Evolutionary conservation across 2,113 vertebrate species (phyloP), one percentile per base, ranked within the genome.

Genomic region (Cyanistes caeruleus): DNA sequence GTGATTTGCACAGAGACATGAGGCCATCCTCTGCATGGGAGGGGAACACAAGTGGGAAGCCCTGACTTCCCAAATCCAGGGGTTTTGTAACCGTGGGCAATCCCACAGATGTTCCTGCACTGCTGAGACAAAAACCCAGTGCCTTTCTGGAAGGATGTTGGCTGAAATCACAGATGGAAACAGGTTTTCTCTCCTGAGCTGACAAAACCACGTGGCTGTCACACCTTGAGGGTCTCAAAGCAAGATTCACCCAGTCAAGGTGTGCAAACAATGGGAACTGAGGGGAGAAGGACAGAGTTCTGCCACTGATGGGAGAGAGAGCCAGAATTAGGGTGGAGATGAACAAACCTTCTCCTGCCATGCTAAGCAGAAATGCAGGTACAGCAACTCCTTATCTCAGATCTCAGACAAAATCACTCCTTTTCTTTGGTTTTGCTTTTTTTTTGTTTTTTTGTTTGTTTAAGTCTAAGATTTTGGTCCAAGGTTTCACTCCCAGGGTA

Each of bases 171-270:
- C 49, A 37, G 17, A 8, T 14, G 33, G 43, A 30, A 55, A 11
- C 3, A 1, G 48, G 17, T 16, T 82, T 89, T 64, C 30, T 39
- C 55, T 53, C 46, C 73, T 74, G 64, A 90, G 55, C 24, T 44
- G 60, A 11, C 16, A 79, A 75, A 79, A 15, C 8, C 48, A 10
- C 0, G 0, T 15, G 39, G 41, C 19, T 24, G 4, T 31, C 24
- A 7, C 35, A 52, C 19, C 78, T 43, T 11, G 30, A 37, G 59
- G 17, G 44, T 27, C 44, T 63, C 4, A 23, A 31, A 79, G 60
- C 81, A 46, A 77, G 20, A 63, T 53, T 49, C 52, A 52, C 33
- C 24, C 60, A 15, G 16, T 16, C 46, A 16, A 49, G 4, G 18
- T 9, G n/a, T n/a, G 17, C 43, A 84, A 60, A n/a, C 9, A 39